Conservation (phyloP, 64 coral and sea anemone species). For the Platygyra sinensis region DNA sequence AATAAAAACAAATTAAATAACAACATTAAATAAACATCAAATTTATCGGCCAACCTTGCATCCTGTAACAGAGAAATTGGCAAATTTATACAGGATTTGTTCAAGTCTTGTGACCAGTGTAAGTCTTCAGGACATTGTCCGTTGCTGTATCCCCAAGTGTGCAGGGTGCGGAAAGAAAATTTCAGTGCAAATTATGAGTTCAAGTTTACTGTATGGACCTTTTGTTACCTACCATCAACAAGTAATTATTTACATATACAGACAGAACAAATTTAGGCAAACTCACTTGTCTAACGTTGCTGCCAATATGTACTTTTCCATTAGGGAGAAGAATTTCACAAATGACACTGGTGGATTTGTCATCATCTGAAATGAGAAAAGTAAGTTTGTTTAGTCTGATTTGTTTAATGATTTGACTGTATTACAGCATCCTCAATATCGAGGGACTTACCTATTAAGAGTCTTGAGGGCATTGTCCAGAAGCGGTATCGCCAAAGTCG, state of each 20-base stretch:
- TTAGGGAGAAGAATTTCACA: slow-evolving; percentile 99
- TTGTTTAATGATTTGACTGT: not conserved
- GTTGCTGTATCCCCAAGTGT: slow-evolving; percentile 99
- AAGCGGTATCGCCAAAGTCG: slow-evolving; percentile 99
- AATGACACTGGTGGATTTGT: slow-evolving; percentile 98
- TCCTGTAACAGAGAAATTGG: slow-evolving; percentile 99
- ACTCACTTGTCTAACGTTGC: slow-evolving; percentile 97
- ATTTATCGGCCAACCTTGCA: slow-evolving; percentile 71
- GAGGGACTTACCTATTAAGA: slow-evolving; percentile 78
- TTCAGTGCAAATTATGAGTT: too few species aligned
- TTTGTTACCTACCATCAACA: too few species aligned
- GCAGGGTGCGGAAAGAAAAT: slow-evolving; percentile 73
- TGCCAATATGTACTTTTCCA: slow-evolving; percentile 98
- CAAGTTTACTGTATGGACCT: too few species aligned
- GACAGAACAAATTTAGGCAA: not conserved
- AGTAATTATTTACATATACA: too few species aligned
- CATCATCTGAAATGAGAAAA: slow-evolving; percentile 80
- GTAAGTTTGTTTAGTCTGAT: not conserved
- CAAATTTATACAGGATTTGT: slow-evolving; percentile 99
- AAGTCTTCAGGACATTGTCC: slow-evolving; percentile 99
- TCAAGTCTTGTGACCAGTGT: slow-evolving; percentile 99
- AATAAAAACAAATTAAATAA: too few species aligned
- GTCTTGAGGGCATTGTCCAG: slow-evolving; percentile 98
- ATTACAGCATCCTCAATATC: too few species aligned
- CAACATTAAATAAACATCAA: too few species aligned